Base-by-base conservation (phyloP, 1,140 invertebrate species). In the Macrobrachium rosenbergii region DNA sequence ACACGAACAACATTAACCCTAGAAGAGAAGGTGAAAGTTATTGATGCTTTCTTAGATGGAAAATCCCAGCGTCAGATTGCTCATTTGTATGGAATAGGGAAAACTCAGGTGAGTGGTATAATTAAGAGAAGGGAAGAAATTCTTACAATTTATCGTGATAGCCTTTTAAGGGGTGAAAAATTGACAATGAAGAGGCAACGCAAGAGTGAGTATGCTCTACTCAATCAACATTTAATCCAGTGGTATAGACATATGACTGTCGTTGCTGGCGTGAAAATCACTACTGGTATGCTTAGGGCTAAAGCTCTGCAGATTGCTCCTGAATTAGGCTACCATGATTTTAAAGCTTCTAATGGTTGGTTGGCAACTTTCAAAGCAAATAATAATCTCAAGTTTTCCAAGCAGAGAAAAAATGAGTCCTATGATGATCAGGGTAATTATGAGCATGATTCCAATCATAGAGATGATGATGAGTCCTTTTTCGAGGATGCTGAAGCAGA, bases 271-370 rank as follows among this genome's bases (percentile, higher is more conserved):
- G 85, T 87, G 10, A 88, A 82, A 73, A 87, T 90, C 21, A 90
- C 89, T 16, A 88, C 89, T 5, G 89, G 89, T 28, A 90, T 90
- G 89, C 87, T 90, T 23, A 64, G 89, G 28, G 89, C 87, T 17
- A 90, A 90, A 77, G 89, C 87, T 11, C 80, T 90, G 6, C 87
- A 88, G 69, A 82, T 90, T 73, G 89, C 89, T 21, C 89, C 89
- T 19, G 77, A 90, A 82, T 83, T 90, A 14, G 89, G 89, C 5
- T 88, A 88, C 43, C 87, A 90, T 67, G 89, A 90, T 80, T 90
- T 90, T 83, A 88, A 88, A 59, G 89, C 89, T 17, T 90, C 89
- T 6, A 90, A 90, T 87, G 89, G 89, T 10, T 90, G 89, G 89
- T 83, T 90, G 16, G 89, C 89, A 28, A 88, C 89, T 19, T 90